phyloP scores from a whole-genome alignment of 2,888 invertebrate species.

The Tortricodes alternella region DNA sequence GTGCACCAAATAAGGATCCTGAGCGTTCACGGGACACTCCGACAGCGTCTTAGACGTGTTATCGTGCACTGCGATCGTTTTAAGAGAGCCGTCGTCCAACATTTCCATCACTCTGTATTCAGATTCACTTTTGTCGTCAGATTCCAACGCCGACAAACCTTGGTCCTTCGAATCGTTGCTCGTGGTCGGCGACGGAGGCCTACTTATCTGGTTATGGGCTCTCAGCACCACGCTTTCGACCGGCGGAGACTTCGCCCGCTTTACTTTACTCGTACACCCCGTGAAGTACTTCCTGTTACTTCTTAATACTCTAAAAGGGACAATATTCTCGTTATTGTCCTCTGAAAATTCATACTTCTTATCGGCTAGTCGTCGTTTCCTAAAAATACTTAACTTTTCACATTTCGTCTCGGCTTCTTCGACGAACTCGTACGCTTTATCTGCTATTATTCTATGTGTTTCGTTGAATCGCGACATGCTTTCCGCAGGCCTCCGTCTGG shows the following conservation, averaged over 20 bases:
- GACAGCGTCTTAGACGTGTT: conserved; percentile 78
- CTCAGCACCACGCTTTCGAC: conserved; percentile 71
- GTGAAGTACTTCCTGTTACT: conserved; percentile 79
- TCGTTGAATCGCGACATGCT: conserved; percentile 80
- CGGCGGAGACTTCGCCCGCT: conserved; percentile 70
- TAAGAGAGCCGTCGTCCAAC: conserved; percentile 77
- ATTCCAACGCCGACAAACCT: conserved; percentile 53
- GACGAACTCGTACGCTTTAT: conserved; percentile 92
- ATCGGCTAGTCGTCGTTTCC: conserved; percentile 92
- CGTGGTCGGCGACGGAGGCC: conserved; percentile 60
- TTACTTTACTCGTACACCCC: conserved; percentile 61
- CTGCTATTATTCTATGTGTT: conserved; percentile 82
- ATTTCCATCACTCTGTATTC: conserved; percentile 78
- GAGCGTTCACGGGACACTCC: conserved; percentile 70
- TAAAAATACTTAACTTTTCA: conserved; percentile 92
- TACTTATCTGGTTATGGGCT: conserved; percentile 73
- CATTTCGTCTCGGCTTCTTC: conserved; percentile 91
- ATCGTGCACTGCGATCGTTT: conserved; percentile 76
- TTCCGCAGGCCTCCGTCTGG: conserved; percentile 72
- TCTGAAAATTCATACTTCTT: conserved; percentile 96
- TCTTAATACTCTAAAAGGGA: conserved; percentile 85
- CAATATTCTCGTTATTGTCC: conserved; percentile 86
- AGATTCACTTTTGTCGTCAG: conserved; percentile 71
- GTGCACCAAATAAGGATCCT: conserved; percentile 77
- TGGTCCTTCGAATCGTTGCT: conserved; percentile 56